Conservation (phyloP, 1,140 invertebrate species). For the Diorhabda elongata region DNA sequence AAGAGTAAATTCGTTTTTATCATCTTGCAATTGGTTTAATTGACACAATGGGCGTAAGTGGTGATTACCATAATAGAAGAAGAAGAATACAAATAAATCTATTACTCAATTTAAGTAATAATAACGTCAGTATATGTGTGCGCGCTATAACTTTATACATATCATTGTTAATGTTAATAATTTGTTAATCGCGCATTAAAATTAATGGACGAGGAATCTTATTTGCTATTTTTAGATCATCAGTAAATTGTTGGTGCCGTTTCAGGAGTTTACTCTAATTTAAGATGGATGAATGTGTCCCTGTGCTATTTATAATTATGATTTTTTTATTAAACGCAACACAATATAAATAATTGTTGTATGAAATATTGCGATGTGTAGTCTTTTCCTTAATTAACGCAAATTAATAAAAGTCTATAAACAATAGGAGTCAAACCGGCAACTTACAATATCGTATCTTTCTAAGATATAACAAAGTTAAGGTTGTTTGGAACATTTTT, state of each 20-base stretch:
- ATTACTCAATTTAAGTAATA: slow-evolving; percentile 17
- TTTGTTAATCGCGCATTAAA: slow-evolving; percentile 3
- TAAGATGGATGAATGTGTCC: too few relatives aligned
- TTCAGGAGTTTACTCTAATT: neutral
- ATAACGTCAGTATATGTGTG: slow-evolving; percentile 10
- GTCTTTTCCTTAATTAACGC: too few relatives aligned
- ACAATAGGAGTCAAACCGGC: too few relatives aligned
- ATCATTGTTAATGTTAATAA: slow-evolving; percentile 20
- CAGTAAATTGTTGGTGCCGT: neutral
- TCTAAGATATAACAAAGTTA: too few relatives aligned
- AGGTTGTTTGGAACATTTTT: too few relatives aligned
- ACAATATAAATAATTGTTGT: too few relatives aligned
- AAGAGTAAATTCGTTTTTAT: slow-evolving; percentile 36
- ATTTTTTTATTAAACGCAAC: too few relatives aligned
- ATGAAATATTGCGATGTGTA: too few relatives aligned
- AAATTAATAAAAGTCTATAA: too few relatives aligned
- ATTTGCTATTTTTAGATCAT: neutral
- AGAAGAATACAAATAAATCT: slow-evolving; percentile 19
- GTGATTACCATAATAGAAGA: slow-evolving; percentile 17
- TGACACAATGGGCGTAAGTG: slow-evolving; percentile 29
- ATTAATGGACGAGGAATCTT: slow-evolving; percentile 1
- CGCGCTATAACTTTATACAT: slow-evolving; percentile 4
- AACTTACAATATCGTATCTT: too few relatives aligned
- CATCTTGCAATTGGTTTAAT: slow-evolving; percentile 28
- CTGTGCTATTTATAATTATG: too few relatives aligned